phyloP scores from a whole-genome alignment of 2,113 vertebrate genomes.

The Asarcornis scutulata region DNA sequence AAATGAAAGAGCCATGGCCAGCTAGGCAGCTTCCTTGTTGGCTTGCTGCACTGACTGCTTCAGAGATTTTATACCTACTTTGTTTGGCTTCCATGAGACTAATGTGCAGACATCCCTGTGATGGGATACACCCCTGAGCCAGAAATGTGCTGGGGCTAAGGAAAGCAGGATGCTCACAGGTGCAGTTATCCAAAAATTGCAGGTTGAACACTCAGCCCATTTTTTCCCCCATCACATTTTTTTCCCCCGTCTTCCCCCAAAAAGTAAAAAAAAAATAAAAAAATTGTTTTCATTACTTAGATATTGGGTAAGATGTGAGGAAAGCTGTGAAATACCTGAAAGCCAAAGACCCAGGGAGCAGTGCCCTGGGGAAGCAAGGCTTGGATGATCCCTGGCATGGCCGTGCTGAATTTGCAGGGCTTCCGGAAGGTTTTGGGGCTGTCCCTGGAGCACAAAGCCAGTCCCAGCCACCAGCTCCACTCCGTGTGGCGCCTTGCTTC shows the following conservation, averaged over 20 bases:
- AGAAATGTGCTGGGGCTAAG: background rate
- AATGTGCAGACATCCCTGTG: background rate
- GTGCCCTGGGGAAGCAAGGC: background rate
- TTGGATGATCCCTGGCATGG: background rate
- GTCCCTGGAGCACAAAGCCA: background rate
- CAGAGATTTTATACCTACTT: background rate
- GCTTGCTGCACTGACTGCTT: background rate
- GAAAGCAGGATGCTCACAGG: background rate
- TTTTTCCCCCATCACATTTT: too few species aligned
- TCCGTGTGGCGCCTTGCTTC: rapidly evolving
- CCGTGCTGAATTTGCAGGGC: background rate
- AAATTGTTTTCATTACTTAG: background rate
- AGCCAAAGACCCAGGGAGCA: background rate
- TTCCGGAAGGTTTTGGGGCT: background rate
- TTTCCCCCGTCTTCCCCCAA: background rate
- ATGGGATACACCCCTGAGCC: background rate
- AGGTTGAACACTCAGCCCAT: background rate
- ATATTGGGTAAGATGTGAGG: background rate
- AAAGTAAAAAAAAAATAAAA: background rate
- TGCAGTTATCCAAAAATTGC: background rate
- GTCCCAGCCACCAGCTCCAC: background rate
- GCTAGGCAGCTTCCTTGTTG: background rate
- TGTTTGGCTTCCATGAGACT: background rate
- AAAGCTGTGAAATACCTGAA: background rate
- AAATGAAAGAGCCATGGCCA: rapidly evolving